Conservation (phyloP, 2,797 vertebrate genomes). For the Anolis apletophallus region DNA sequence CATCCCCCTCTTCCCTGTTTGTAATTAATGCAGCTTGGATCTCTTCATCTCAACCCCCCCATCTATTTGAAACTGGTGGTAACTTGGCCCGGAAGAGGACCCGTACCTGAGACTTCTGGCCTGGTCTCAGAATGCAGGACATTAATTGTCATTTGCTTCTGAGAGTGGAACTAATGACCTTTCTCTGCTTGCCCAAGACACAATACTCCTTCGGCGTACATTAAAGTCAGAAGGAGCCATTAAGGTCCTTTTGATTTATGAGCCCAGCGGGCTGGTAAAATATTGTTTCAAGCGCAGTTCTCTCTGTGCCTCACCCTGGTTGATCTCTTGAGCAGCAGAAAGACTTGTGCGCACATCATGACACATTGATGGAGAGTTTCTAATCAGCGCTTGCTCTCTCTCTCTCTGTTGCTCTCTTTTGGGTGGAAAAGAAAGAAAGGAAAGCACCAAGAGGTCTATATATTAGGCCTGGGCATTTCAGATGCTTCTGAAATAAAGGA, state of each 20-base stretch:
- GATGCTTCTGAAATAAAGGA: too few species aligned
- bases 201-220: background rate
- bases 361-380: constrained; percentile 15
- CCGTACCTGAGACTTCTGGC: background rate
- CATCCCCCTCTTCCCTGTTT: background rate
- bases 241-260: background rate
- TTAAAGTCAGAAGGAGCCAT: background rate
- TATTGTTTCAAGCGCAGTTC: background rate
- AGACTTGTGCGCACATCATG: constrained; percentile 3
- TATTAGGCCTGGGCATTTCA: too few species aligned
- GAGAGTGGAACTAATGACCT: background rate
- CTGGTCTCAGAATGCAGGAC: background rate
- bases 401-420: too few species aligned
- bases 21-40: background rate
- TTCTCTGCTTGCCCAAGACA: background rate
- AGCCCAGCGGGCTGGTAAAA: background rate
- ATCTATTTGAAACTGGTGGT: too few species aligned
- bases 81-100: background rate
- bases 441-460: background rate
- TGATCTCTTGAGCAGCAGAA: constrained; percentile 31
- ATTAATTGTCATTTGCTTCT: background rate
- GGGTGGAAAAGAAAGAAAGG: constrained; percentile 1
- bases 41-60: too few species aligned
- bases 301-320: background rate
- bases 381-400: background rate